Conservation (phyloP, 2,797 vertebrate genomes). For the Balearica regulorum region DNA sequence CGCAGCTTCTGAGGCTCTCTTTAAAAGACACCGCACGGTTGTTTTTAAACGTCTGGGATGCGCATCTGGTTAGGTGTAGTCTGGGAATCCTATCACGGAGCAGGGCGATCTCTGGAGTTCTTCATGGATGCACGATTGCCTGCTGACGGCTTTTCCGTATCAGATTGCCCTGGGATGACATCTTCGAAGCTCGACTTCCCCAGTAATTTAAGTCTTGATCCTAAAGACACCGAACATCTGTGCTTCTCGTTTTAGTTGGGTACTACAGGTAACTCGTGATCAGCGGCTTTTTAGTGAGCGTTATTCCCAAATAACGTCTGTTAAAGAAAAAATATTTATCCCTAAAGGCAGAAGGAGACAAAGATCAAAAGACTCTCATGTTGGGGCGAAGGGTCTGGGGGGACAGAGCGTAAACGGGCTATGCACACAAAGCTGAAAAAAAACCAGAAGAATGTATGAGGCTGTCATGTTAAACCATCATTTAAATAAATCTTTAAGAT, state of each 20-base stretch:
- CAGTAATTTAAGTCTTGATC: background rate
- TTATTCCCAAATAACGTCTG: background rate
- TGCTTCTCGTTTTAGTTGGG: background rate
- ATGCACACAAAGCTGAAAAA: background rate
- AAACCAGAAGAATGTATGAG: background rate
- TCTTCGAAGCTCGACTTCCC: background rate
- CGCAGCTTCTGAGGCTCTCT: background rate
- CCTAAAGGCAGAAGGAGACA: background rate
- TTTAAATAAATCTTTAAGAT: background rate
- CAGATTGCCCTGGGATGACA: background rate
- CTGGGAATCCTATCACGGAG: background rate
- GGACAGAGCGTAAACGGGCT: rapidly evolving
- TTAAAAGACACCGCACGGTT: background rate
- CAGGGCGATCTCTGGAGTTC: background rate
- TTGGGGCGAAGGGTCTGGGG: background rate
- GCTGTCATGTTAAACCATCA: background rate
- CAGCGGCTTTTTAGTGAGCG: rapidly evolving
- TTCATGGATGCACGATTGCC: background rate
- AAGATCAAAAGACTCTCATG: background rate
- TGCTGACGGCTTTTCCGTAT: background rate
- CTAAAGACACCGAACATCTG: background rate
- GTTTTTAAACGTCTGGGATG: background rate
- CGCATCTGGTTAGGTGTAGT: background rate
- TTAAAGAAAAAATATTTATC: background rate
- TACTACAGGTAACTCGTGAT: background rate